These are phyloP conservation scores for Tenodera sinensis DNA, from an alignment of 2,888 invertebrate species.

Conservation along the genomic window DNA sequence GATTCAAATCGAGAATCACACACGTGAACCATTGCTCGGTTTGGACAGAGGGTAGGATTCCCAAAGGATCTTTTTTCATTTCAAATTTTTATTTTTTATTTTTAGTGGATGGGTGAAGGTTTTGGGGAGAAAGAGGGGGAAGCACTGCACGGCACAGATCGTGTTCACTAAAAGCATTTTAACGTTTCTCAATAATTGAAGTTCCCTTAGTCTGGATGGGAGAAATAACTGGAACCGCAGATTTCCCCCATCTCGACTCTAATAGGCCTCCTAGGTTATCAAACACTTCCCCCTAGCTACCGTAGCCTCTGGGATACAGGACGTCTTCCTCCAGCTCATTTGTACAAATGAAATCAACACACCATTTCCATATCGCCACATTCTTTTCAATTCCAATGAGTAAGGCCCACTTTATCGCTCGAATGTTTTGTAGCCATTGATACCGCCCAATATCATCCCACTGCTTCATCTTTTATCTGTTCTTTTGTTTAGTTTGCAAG, in stretches of 20 bases:
- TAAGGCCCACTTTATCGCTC: no score
- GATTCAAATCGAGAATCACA: no score
- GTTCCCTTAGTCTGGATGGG: neutral
- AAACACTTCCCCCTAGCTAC: neutral
- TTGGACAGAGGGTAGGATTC: neutral
- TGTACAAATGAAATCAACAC: no score
- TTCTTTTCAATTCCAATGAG: no score
- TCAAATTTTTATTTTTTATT: neutral
- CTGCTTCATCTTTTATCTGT: no score
- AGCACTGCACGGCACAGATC: neutral
- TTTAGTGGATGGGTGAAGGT: neutral
- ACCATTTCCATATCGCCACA: no score
- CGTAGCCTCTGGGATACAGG: neutral
- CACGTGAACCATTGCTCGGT: neutral
- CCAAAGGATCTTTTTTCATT: neutral
- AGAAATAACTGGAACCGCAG: neutral
- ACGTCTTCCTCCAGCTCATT: no score
- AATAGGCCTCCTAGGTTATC: neutral
- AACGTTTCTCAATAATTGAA: slow-evolving; percentile 7
- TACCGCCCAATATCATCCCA: no score
- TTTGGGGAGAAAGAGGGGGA: neutral
- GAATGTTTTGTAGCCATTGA: no score
- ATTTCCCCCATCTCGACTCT: neutral
- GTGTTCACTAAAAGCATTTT: slow-evolving; percentile 13
- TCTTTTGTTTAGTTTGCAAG: no score